Evolutionary conservation across 2,113 vertebrate species (phyloP), one percentile per base, ranked within the genome.

Genomic region (Oreotrochilus melanogaster): DNA sequence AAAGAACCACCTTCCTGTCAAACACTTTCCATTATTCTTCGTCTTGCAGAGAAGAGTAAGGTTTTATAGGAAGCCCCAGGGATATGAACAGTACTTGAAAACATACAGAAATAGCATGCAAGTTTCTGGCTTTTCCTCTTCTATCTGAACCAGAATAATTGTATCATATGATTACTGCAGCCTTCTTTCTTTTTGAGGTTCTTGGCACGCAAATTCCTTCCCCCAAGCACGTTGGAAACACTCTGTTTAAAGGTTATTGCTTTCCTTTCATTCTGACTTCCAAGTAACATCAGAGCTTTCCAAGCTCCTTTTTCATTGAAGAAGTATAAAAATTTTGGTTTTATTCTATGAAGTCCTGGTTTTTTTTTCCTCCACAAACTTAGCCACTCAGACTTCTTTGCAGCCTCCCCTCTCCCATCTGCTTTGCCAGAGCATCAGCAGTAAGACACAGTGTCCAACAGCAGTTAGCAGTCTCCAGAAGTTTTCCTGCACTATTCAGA

Each of bases 181-280:
- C 5, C 10, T 4, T 65, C 27, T 71, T 69, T 80, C 60, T 56
- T 82, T 91, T 71, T 70, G 37, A 93, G 47, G 33, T 90, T 83
- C 51, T 83, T 92, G 60, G 58, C 54, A 80, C 22, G 33, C 54
- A 62, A 67, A 25, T 90, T 95, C 45, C 58, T 89, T 76, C 18
- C 35, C 62, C 11, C 33, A 78, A 83, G 54, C 51, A 47, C 9
- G 25, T 19, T 56, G 33, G 30, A 83, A 94, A 58, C 4, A 24
- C 14, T 76, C 3, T 1, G 1, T 67, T 83, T 75, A 71, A 85
- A 94, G 30, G 11, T 69, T 78, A 70, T 82, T 83, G 9, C 14
- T 76, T 87, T 87, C 35, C 65, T 94, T 89, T 94, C 47, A 75
- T 92, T 92, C 42, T 79, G 58, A 65, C 17, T 90, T 90, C 58